Evolutionary conservation across 2,797 vertebrate species (phyloP).

Genomic region (Thalassophryne amazonica): DNA sequence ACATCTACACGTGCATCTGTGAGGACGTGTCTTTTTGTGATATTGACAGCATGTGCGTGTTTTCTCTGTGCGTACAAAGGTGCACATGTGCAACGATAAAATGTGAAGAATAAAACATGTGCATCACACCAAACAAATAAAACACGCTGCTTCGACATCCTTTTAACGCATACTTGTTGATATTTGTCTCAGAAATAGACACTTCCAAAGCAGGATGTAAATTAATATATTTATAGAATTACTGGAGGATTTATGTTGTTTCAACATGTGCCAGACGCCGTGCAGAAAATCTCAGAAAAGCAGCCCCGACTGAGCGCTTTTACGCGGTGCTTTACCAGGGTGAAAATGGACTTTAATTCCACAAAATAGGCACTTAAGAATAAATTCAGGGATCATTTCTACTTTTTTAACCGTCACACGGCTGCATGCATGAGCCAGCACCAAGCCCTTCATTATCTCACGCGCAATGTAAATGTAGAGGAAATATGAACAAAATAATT

Average conservation of each 20-base stretch:
- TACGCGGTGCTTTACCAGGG: conserved; percentile 19
- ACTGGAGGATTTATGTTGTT: neutral
- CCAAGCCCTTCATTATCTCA: no score
- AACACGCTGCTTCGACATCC: no score
- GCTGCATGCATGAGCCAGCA: no score
- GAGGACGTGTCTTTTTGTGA: no score
- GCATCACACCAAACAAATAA: neutral
- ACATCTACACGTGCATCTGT: no score
- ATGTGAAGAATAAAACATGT: neutral
- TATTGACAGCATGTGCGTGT: neutral
- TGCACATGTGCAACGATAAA: neutral
- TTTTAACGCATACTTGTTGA: no score
- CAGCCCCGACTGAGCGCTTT: conserved; percentile 51
- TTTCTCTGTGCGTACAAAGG: neutral
- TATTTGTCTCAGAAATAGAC: no score
- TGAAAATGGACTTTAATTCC: conserved; percentile 14
- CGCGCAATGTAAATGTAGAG: neutral
- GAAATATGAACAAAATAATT: neutral
- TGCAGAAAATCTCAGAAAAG: conserved; percentile 43
- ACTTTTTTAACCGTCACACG: no score
- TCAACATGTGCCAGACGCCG: neutral
- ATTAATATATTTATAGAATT: no score
- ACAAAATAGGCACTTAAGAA: no score
- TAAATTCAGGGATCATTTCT: no score
- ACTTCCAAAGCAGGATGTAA: no score